A percentile compares a stretch with the other conserved stretches of the same genome.
These are phyloP conservation scores for Lasioglossum calceatum DNA, from an alignment of 2,888 invertebrate species.

Conservation along the genomic window DNA sequence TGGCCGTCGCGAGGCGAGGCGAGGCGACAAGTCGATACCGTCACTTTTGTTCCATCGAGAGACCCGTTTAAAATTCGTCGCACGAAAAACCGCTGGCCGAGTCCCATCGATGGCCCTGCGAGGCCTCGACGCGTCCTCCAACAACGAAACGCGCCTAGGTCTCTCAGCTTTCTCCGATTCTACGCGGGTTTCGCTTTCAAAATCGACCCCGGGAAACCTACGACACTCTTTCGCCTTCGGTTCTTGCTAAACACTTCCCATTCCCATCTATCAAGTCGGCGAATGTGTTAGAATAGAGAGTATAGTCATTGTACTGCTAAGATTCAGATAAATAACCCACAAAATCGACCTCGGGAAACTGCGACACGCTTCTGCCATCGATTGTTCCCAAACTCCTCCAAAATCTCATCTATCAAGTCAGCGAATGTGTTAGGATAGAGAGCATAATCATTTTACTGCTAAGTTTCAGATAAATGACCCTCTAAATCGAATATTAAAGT, in stretches of 20 bases:
- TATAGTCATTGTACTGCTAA: not conserved
- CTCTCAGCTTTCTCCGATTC: conserved; percentile 44
- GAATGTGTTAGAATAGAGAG: not conserved
- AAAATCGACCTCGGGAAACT: not conserved
- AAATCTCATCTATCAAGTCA: not conserved
- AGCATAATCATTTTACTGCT: too few species aligned
- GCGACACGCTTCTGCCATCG: not conserved
- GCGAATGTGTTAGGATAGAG: not conserved
- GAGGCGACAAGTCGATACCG: conserved; percentile 76
- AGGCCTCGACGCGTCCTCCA: not conserved
- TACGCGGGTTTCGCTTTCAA: conserved; percentile 32
- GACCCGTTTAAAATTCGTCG: conserved; percentile 54
- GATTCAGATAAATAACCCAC: too few species aligned
- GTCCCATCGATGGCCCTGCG: conserved; percentile 32
- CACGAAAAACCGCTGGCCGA: conserved; percentile 41
- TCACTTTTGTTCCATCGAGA: conserved; percentile 62
- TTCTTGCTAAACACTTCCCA: not conserved
- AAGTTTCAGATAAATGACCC: too few species aligned
- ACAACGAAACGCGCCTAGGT: not conserved
- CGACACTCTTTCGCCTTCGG: not conserved
- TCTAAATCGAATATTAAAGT: not conserved
- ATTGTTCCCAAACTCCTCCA: not conserved
- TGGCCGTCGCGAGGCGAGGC: conserved; percentile 73
- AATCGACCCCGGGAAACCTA: not conserved
- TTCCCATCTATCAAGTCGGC: not conserved